Evolutionary conservation across 2,888 invertebrate species (phyloP).

Genomic region (Pinctada fucata): DNA sequence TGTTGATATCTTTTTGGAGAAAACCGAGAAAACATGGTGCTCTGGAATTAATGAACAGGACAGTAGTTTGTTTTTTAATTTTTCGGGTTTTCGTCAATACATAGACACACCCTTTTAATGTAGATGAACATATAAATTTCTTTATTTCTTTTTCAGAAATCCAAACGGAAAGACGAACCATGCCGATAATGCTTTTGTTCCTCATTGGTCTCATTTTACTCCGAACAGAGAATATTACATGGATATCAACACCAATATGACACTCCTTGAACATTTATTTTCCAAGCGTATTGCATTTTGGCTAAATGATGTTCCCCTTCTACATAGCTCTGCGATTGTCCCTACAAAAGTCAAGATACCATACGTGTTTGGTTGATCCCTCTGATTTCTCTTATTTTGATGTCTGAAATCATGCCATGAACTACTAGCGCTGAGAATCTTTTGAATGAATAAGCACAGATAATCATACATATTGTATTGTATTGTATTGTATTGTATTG

Average conservation of each 20-base stretch:
- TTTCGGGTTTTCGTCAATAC: no score
- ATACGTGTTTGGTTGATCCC: neutral
- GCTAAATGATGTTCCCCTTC: slow-evolving; percentile 23
- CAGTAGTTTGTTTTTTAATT: no score
- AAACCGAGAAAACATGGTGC: no score
- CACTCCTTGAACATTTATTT: slow-evolving; percentile 31
- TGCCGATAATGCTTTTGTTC: neutral
- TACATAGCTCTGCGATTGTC: neutral
- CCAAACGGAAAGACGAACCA: slow-evolving; percentile 30
- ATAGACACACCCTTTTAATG: no score
- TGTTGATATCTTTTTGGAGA: neutral
- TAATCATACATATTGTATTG: no score
- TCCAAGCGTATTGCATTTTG: slow-evolving; percentile 43
- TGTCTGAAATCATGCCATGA: no score
- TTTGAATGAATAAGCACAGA: no score
- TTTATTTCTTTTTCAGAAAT: slow-evolving; percentile 12
- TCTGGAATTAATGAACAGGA: no score
- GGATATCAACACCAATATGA: slow-evolving; percentile 33
- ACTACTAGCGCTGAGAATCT: no score
- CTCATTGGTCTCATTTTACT: slow-evolving; percentile 39
- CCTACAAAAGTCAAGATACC: neutral
- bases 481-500: no score
- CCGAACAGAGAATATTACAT: slow-evolving; percentile 22
- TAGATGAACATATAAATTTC: no score
- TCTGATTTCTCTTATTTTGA: no score